These are phyloP conservation scores for Nomada fucata DNA, from an alignment of 2,888 invertebrate genomes.

Conservation along the genomic window DNA sequence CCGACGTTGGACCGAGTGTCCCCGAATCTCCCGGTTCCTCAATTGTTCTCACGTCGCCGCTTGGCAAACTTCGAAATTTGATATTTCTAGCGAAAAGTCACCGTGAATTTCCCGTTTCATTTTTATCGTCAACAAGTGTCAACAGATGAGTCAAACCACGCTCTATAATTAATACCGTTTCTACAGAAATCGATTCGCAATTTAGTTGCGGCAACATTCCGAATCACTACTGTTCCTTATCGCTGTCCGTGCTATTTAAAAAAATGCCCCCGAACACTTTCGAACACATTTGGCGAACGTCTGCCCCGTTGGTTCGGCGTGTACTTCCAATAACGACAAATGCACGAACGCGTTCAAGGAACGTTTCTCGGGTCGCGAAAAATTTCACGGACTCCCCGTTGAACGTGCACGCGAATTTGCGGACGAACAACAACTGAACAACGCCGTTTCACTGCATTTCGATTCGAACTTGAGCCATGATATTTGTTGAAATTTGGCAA, in stretches of 20 bases:
- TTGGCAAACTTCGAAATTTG: conserved; percentile 77
- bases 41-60: conserved; percentile 69
- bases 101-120: conserved; percentile 27
- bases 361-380: neutral
- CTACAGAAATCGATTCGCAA: neutral
- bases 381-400: neutral
- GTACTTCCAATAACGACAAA: neutral
- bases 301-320: neutral
- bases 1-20: conserved; percentile 23
- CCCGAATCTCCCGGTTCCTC: neutral
- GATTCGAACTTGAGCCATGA: conserved; percentile 55
- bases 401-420: conserved; percentile 44
- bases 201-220: neutral
- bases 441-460: conserved; percentile 47
- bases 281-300: neutral
- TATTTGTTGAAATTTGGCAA: conserved; percentile 83
- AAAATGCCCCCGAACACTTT: neutral
- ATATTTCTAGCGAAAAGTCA: conserved; percentile 78
- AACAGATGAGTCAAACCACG: neutral
- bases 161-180: no score
- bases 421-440: conserved; percentile 65
- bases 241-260: neutral
- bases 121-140: conserved; percentile 42
- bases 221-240: neutral
- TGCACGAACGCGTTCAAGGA: neutral